These are phyloP conservation scores for Nyctalus aviator DNA, from an alignment of 2,797 vertebrate genomes.

Conservation along the genomic window DNA sequence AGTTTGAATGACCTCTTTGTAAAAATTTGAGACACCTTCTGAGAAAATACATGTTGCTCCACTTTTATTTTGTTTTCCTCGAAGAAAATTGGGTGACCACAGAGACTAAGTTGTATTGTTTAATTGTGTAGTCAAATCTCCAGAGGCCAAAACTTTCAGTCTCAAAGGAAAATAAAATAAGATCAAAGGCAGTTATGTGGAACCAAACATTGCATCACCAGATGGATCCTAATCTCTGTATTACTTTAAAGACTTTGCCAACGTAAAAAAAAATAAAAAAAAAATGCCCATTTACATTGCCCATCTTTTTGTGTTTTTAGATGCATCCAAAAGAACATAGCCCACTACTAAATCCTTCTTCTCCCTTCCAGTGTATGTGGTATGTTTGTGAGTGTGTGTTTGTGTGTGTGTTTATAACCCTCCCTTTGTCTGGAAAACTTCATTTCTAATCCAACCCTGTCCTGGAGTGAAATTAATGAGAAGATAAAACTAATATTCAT, in stretches of 20 bases:
- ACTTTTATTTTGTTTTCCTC: background rate
- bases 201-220: background rate
- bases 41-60: background rate
- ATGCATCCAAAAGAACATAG: background rate
- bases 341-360: background rate
- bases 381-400: too few species aligned
- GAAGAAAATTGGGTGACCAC: background rate
- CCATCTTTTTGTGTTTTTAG: background rate
- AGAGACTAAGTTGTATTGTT: background rate
- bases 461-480: background rate
- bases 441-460: background rate
- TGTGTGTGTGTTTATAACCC: background rate
- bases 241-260: background rate
- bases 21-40: background rate
- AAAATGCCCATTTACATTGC: background rate
- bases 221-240: background rate
- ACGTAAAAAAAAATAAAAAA: too few species aligned
- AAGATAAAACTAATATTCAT: background rate
- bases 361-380: background rate
- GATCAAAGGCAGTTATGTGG: background rate
- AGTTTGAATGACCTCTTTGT: background rate
- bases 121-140: conserved; percentile 30
- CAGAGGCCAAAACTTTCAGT: background rate
- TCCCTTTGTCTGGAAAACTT: background rate
- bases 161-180: background rate